A percentile compares a stretch with the other conserved stretches of the same genome.
Conservation (phyloP, 2,888 invertebrate species). For the Pandemis heparana region DNA sequence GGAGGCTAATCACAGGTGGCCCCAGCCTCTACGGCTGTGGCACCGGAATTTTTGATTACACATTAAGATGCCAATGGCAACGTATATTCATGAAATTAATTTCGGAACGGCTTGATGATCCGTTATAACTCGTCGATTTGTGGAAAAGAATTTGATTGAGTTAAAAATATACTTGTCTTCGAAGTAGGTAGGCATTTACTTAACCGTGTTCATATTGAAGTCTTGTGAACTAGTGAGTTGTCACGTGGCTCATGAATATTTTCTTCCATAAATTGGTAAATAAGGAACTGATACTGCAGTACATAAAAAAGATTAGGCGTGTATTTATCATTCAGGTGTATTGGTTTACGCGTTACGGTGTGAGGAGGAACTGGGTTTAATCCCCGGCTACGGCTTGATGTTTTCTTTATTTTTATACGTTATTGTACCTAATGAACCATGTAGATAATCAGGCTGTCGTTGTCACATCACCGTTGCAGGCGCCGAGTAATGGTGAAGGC, state of each 20-base stretch:
- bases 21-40: slow-evolving; percentile 26
- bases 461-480: slow-evolving; percentile 17
- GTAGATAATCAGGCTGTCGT: background rate
- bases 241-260: too few relatives aligned
- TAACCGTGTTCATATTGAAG: too few relatives aligned
- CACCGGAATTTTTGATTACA: slow-evolving; percentile 42
- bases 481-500: slow-evolving; percentile 22
- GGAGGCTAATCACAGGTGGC: slow-evolving; percentile 45
- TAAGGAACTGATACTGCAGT: too few relatives aligned
- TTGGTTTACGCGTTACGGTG: too few relatives aligned
- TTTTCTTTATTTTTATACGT: too few relatives aligned
- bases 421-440: too few relatives aligned
- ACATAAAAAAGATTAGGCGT: too few relatives aligned
- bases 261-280: too few relatives aligned
- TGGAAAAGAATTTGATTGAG: slow-evolving; percentile 10
- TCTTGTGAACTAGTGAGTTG: too few relatives aligned
- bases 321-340: too few relatives aligned
- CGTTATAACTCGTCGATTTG: slow-evolving; percentile 16
- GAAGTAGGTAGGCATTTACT: background rate
- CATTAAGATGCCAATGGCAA: slow-evolving; percentile 40
- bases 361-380: too few relatives aligned
- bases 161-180: background rate
- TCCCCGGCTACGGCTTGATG: too few relatives aligned
- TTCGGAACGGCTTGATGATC: slow-evolving; percentile 15
- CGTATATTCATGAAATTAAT: slow-evolving; percentile 37